Conservation (phyloP, 92 coral and sea anemone species). For the Bergia sp. region DNA sequence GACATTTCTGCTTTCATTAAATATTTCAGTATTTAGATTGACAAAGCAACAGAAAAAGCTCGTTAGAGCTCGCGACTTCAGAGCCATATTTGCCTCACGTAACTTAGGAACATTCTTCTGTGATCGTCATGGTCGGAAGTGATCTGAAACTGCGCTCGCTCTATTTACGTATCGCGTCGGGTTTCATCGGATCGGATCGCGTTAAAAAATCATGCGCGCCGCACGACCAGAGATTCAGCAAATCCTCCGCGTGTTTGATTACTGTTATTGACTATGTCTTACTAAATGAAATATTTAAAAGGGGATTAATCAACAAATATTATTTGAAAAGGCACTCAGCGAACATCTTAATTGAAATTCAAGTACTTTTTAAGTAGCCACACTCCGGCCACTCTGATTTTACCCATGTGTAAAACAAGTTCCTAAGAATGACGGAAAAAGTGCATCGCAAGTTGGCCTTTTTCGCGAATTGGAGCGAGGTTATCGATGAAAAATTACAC, state of each 20-base stretch:
- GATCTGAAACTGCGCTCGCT: constrained; percentile 22
- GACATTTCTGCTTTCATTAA: constrained; percentile 63
- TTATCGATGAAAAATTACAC: no score
- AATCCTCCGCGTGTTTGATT: background rate
- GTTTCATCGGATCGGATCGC: constrained; percentile 34
- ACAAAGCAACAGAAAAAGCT: background rate
- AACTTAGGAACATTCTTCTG: constrained; percentile 40
- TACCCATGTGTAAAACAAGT: no score
- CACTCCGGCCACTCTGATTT: no score
- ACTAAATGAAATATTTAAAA: no score
- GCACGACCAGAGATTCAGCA: background rate
- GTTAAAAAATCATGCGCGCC: background rate
- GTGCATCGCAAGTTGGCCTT: no score
- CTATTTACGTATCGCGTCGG: constrained; percentile 29
- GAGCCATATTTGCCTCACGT: constrained; percentile 29
- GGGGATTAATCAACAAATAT: background rate
- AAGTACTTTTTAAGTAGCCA: background rate
- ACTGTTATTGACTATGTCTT: background rate
- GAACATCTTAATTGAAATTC: background rate
- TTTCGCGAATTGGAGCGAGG: no score
- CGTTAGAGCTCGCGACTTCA: constrained; percentile 21
- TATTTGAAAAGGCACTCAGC: background rate
- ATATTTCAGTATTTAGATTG: constrained; percentile 35
- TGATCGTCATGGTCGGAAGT: constrained; percentile 42
- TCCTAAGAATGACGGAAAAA: no score